These are phyloP conservation scores for Enhydra lutris DNA, from an alignment of 2,113 vertebrate species.

Conservation along the genomic window DNA sequence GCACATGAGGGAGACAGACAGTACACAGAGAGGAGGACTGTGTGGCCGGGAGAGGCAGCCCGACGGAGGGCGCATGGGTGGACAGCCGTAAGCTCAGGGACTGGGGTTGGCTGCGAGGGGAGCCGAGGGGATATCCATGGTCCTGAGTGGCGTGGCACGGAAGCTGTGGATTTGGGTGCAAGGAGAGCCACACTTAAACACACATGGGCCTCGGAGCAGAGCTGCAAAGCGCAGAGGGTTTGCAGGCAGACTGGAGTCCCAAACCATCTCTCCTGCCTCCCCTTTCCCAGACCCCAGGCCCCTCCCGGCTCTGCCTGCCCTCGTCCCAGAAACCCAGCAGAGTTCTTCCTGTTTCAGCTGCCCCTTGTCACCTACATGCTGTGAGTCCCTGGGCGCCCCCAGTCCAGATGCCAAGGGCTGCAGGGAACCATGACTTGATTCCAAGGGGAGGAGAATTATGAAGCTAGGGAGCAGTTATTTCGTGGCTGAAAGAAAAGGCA, in stretches of 20 bases:
- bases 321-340: background rate
- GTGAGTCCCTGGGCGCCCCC: background rate
- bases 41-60: constrained; percentile 52
- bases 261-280: constrained; percentile 17
- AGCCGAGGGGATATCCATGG: background rate
- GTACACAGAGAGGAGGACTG: constrained; percentile 57
- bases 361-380: background rate
- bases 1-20: constrained; percentile 52
- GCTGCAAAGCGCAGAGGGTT: background rate
- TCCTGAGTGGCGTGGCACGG: accelerated
- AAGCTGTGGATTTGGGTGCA: background rate
- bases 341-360: background rate
- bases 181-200: background rate
- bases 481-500: constrained; percentile 41
- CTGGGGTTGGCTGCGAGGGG: background rate
- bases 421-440: constrained; percentile 22
- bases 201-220: background rate
- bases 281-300: background rate
- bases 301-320: background rate
- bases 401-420: background rate
- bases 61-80: constrained; percentile 21
- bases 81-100: background rate
- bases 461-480: constrained; percentile 41
- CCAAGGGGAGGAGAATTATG: constrained; percentile 14
- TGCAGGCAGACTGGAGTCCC: constrained; percentile 28